Conservation (phyloP, 2,888 invertebrate genomes). For the Plebejus melissa region DNA sequence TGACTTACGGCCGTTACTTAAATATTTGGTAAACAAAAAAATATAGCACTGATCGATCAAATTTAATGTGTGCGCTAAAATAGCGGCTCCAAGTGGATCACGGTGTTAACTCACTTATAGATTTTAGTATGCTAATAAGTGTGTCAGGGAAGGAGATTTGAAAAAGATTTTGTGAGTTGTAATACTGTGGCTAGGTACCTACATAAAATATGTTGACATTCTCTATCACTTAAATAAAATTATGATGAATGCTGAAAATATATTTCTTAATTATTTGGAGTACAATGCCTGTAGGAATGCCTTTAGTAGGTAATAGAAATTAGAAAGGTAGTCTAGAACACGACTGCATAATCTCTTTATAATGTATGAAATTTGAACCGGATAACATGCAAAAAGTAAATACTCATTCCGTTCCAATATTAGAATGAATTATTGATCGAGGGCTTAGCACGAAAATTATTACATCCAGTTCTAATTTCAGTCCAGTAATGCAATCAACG, state of each 20-base stretch:
- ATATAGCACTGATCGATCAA: slow-evolving; percentile 77
- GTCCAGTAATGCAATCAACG: slow-evolving; percentile 30
- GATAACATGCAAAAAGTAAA: neutral
- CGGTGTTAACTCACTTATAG: slow-evolving; percentile 34
- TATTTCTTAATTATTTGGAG: no score
- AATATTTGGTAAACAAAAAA: slow-evolving; percentile 80
- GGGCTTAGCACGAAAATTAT: slow-evolving; percentile 4
- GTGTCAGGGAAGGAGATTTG: neutral
- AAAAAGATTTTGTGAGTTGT: neutral
- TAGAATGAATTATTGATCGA: neutral
- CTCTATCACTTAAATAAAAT: no score
- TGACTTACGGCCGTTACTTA: slow-evolving; percentile 79
- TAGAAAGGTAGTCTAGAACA: neutral
- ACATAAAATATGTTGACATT: no score
- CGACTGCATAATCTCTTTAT: neutral
- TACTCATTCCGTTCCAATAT: neutral
- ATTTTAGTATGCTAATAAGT: slow-evolving; percentile 18
- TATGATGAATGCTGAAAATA: no score
- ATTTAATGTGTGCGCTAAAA: slow-evolving; percentile 71
- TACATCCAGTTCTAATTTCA: slow-evolving; percentile 3
- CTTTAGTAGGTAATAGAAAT: neutral
- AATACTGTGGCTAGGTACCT: neutral
- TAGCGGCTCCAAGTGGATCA: slow-evolving; percentile 69
- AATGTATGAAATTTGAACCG: neutral
- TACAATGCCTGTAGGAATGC: no score